These are phyloP conservation scores for Byasa hedistus DNA, from an alignment of 2,888 invertebrate genomes.

Conservation along the genomic window DNA sequence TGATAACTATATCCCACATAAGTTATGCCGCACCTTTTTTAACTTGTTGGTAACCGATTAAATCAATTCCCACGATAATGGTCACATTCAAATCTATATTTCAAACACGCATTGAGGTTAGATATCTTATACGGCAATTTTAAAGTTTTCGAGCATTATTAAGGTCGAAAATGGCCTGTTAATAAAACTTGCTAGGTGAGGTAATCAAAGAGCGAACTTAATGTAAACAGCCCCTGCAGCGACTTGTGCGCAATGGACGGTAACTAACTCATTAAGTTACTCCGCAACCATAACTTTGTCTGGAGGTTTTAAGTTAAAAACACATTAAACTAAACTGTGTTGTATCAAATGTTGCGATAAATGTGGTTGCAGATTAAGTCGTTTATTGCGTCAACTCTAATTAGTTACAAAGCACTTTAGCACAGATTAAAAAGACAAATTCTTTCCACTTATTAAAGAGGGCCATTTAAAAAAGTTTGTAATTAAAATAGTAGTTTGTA, in stretches of 20 bases:
- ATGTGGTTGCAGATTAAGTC: slow-evolving; percentile 24
- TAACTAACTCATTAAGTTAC: slow-evolving; percentile 15
- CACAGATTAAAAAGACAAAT: slow-evolving; percentile 25
- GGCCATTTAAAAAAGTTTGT: neutral
- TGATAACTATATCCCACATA: neutral
- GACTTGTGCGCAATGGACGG: slow-evolving; percentile 15
- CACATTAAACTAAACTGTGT: slow-evolving; percentile 14
- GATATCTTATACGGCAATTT: neutral
- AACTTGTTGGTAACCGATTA: neutral
- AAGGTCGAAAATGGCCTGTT: neutral
- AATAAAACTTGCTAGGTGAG: neutral
- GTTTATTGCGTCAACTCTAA: slow-evolving; percentile 25
- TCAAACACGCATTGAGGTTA: slow-evolving; percentile 3
- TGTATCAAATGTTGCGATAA: slow-evolving; percentile 5
- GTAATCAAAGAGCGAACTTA: slow-evolving; percentile 7
- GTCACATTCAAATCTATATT: slow-evolving; percentile 1
- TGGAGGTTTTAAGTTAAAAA: slow-evolving; percentile 10
- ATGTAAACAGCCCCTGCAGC: slow-evolving; percentile 6
- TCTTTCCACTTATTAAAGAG: neutral
- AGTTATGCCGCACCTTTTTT: neutral
- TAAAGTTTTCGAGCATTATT: neutral
- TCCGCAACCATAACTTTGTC: slow-evolving; percentile 7
- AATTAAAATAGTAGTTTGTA: too few relatives aligned
- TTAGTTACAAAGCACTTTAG: slow-evolving; percentile 13
- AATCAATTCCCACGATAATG: neutral